These are phyloP conservation scores for Stenchaetothrips biformis DNA, from an alignment of 2,888 invertebrate genomes.

Conservation along the genomic window DNA sequence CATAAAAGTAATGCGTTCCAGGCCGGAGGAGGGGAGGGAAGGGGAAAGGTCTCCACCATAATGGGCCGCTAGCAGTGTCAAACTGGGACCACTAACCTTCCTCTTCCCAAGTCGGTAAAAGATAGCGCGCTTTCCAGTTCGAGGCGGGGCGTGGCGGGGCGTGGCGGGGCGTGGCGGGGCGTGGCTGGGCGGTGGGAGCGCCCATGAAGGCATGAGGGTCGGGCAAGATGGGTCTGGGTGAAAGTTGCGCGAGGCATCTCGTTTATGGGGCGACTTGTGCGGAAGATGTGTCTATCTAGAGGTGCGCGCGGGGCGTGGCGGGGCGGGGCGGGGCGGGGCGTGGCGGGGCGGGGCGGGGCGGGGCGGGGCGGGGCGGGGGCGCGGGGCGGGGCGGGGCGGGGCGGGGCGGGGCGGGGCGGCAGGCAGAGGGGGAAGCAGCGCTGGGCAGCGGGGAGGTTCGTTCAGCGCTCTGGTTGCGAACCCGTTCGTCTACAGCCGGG, in stretches of 20 bases:
- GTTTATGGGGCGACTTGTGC: not conserved
- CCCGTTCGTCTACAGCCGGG: too few relatives aligned
- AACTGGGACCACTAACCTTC: constrained; percentile 1
- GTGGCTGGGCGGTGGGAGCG: not conserved
- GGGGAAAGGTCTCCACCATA: not conserved
- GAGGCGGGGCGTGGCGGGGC: too few relatives aligned
- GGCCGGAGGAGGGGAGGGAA: not conserved
- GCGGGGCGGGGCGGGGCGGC: too few relatives aligned
- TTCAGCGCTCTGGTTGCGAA: too few relatives aligned
- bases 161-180: not conserved
- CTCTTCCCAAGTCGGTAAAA: not conserved
- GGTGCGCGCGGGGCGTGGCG: not conserved
- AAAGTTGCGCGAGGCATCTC: not conserved
- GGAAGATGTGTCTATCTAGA: not conserved
- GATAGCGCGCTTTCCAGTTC: not conserved
- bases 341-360: too few relatives aligned
- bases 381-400: not conserved
- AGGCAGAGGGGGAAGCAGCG: too few relatives aligned
- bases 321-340: too few relatives aligned
- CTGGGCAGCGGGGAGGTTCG: not conserved
- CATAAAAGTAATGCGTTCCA: not conserved
- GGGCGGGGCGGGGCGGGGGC: too few relatives aligned
- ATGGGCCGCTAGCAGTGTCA: not conserved
- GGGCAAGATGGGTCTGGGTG: not conserved
- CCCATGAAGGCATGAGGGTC: not conserved